These are phyloP conservation scores for Telenomus remus DNA, from an alignment of 1,140 invertebrate species.

Conservation along the genomic window DNA sequence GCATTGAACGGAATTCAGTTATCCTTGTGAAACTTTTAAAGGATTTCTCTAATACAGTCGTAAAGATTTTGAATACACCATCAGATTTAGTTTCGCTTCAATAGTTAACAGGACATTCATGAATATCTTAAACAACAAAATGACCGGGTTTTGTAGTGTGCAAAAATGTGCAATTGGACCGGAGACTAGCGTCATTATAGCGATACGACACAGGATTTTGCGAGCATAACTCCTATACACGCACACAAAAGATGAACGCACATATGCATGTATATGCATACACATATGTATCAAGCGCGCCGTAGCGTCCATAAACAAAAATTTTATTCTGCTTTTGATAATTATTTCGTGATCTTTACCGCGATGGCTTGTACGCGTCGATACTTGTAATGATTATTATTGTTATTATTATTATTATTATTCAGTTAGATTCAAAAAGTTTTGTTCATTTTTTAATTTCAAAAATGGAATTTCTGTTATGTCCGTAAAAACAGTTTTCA, in stretches of 20 bases:
- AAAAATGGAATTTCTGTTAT: no score
- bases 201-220: constrained; percentile 50
- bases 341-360: constrained; percentile 33
- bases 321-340: constrained; percentile 31
- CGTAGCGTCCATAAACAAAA: constrained; percentile 47
- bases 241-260: constrained; percentile 49
- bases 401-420: neutral
- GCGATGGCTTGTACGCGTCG: constrained; percentile 2
- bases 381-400: neutral
- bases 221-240: constrained; percentile 33
- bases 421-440: neutral
- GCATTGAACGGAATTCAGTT: no score
- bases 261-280: no score
- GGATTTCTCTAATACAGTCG: no score
- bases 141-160: constrained; percentile 43
- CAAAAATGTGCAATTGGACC: constrained; percentile 53
- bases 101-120: constrained; percentile 20
- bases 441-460: no score
- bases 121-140: constrained; percentile 41
- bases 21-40: no score
- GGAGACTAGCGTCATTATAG: constrained; percentile 45
- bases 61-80: no score
- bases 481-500: no score
- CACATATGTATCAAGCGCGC: constrained; percentile 36
- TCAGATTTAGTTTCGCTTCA: constrained; percentile 14